phyloP scores from a whole-genome alignment of 2,797 vertebrate genomes.

The Silurus lanzhouensis region DNA sequence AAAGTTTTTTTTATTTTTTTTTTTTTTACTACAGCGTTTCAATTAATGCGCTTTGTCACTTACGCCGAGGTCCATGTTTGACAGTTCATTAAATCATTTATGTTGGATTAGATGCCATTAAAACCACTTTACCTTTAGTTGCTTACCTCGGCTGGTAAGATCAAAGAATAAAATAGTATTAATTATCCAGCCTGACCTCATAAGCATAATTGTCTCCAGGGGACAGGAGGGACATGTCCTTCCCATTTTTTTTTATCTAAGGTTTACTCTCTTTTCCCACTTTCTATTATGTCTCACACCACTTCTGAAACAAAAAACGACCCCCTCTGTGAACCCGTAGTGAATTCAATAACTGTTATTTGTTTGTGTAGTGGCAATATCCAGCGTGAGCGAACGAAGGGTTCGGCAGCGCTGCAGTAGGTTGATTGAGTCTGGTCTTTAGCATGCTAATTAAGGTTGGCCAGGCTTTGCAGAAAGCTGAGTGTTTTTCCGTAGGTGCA shows the following conservation, averaged over 20 bases:
- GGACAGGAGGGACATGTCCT: conserved; percentile 19
- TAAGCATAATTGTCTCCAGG: neutral
- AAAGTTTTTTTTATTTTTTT: conserved; percentile 23
- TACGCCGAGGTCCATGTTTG: conserved; percentile 37
- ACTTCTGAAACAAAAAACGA: conserved; percentile 15
- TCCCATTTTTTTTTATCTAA: neutral
- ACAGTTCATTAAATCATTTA: conserved; percentile 44
- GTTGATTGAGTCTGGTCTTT: conserved; percentile 55
- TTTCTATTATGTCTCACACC: neutral
- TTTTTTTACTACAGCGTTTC: conserved; percentile 25
- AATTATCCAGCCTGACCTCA: conserved; percentile 6
- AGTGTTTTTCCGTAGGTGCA: conserved; percentile 44
- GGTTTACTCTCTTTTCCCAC: neutral
- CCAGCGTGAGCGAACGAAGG: conserved; percentile 36
- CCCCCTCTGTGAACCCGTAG: conserved; percentile 30
- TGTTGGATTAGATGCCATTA: conserved; percentile 39
- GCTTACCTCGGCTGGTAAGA: conserved; percentile 30
- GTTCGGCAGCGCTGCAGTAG: conserved; percentile 42
- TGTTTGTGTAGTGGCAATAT: conserved; percentile 45
- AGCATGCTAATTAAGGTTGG: conserved; percentile 52
- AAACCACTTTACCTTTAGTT: conserved; percentile 22
- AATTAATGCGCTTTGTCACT: conserved; percentile 47
- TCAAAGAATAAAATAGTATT: conserved; percentile 35
- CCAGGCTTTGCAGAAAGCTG: conserved; percentile 43
- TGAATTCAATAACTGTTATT: conserved; percentile 45